Conservation (phyloP, 2,888 invertebrate species). For the Lucinisca nassula region DNA sequence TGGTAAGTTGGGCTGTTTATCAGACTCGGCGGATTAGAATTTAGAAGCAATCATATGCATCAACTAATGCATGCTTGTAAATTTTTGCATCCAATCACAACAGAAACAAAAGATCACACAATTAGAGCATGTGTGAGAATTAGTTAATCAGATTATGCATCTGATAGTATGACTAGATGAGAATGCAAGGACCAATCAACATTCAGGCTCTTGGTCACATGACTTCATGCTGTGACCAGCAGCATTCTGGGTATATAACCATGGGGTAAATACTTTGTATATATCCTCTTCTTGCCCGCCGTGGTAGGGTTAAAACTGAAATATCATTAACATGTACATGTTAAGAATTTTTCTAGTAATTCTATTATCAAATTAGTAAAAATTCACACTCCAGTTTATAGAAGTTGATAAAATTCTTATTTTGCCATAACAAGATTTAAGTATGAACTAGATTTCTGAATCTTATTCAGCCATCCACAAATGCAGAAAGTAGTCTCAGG, state of each 20-base stretch:
- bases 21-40: too few species aligned
- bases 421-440: too few species aligned
- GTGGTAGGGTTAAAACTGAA: constrained; percentile 77
- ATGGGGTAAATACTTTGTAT: constrained; percentile 76
- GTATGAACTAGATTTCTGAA: too few species aligned
- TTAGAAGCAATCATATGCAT: neutral
- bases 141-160: neutral
- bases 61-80: neutral
- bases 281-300: constrained; percentile 71
- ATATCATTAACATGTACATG: constrained; percentile 39
- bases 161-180: neutral
- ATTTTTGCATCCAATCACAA: neutral
- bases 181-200: constrained; percentile 9
- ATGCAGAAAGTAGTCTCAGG: too few species aligned
- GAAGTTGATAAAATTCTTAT: too few species aligned
- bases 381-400: too few species aligned
- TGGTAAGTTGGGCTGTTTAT: too few species aligned
- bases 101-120: neutral
- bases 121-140: neutral
- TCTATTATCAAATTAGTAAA: too few species aligned
- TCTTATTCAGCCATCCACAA: too few species aligned
- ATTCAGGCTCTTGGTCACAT: neutral
- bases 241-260: neutral
- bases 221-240: constrained; percentile 1
- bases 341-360: too few species aligned